phyloP scores from a whole-genome alignment of 2,888 invertebrate genomes.

The Oscheius onirici region DNA sequence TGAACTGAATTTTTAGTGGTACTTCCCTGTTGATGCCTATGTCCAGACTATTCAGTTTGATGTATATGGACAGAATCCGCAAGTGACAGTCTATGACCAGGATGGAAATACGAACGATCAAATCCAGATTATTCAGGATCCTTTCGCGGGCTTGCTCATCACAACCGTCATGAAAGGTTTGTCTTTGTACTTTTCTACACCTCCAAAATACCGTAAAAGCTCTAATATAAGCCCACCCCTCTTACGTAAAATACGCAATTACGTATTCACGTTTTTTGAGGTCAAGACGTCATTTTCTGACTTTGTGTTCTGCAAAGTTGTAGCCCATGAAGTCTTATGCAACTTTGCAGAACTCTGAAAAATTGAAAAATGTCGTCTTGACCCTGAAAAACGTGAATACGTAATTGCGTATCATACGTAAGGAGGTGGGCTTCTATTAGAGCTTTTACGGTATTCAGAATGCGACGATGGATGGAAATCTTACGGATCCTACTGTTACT shows the following conservation, averaged over 20 bases:
- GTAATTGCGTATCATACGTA: too few relatives aligned
- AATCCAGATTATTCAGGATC: constrained; percentile 9
- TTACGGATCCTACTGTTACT: constrained; percentile 47
- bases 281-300: not conserved
- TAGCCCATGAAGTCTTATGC: not conserved
- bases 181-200: too few relatives aligned
- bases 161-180: constrained; percentile 42
- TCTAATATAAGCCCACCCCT: too few relatives aligned
- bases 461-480: constrained; percentile 55
- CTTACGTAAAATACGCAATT: too few relatives aligned
- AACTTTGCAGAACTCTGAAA: not conserved
- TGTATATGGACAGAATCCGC: constrained; percentile 40
- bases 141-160: constrained; percentile 23
- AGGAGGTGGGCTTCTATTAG: too few relatives aligned
- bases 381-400: too few relatives aligned
- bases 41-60: constrained; percentile 52
- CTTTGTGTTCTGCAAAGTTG: not conserved
- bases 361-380: too few relatives aligned
- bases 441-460: constrained; percentile 24
- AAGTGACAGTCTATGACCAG: constrained; percentile 38
- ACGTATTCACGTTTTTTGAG: too few relatives aligned
- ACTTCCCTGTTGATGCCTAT: constrained; percentile 60
- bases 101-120: constrained; percentile 27
- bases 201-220: too few relatives aligned
- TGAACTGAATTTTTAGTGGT: constrained; percentile 14